A percentile compares a stretch with the other conserved stretches of the same genome.
Evolutionary conservation across 1,140 invertebrate species (phyloP).

Genomic region (Diabrotica undecimpunctata): DNA sequence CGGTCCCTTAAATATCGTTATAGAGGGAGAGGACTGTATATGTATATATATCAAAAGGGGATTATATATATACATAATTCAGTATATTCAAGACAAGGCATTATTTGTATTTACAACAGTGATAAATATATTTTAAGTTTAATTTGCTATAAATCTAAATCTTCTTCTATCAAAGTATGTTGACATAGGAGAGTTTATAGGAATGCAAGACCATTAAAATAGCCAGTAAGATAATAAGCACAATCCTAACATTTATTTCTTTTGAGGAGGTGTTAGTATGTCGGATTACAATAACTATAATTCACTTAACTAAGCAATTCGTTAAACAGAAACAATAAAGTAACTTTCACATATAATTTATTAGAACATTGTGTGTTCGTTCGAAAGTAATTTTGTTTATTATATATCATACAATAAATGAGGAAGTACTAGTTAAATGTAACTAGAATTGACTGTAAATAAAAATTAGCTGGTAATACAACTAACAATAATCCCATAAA

Average conservation of each 20-base stretch:
- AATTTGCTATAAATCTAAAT: not conserved
- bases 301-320: conserved; percentile 19
- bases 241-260: not conserved
- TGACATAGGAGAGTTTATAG: not conserved
- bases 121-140: no score
- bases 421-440: not conserved
- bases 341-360: conserved; percentile 22
- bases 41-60: no score
- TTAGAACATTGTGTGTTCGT: conserved; percentile 7
- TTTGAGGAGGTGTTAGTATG: conserved; percentile 17
- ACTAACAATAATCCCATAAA: no score
- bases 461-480: no score
- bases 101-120: no score
- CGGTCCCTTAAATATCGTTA: no score
- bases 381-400: conserved; percentile 1
- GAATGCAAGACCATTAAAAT: conserved; percentile 2
- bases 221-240: not conserved
- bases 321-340: conserved; percentile 21
- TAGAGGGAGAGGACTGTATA: no score
- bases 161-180: conserved; percentile 2
- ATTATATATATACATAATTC: no score
- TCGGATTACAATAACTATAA: conserved; percentile 21
- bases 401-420: not conserved
- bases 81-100: no score
- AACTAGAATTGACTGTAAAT: not conserved